These are phyloP conservation scores for Chironomus striatipennis DNA, from an alignment of 1,140 invertebrate genomes.

Conservation along the genomic window DNA sequence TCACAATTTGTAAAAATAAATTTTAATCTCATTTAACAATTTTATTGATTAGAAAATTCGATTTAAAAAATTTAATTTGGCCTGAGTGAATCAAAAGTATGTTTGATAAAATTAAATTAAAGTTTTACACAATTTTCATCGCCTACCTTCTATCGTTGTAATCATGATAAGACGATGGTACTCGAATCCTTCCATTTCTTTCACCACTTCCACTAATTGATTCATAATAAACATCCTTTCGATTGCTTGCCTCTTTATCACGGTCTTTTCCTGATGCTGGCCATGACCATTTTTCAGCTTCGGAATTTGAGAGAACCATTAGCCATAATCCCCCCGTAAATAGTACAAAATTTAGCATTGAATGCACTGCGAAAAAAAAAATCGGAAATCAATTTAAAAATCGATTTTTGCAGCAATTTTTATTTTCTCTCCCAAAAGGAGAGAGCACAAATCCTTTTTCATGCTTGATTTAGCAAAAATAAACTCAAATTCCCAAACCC, in stretches of 20 bases:
- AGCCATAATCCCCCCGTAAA: neutral
- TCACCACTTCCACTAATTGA: neutral
- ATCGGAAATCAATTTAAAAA: neutral
- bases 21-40: too few relatives aligned
- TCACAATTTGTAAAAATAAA: neutral
- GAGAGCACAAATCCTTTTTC: neutral
- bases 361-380: neutral
- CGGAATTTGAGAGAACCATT: neutral
- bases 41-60: too few relatives aligned
- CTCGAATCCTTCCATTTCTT: neutral
- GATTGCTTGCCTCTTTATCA: neutral
- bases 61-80: too few relatives aligned
- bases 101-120: too few relatives aligned
- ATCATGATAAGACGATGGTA: conserved; percentile 1
- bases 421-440: neutral
- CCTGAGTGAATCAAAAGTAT: too few relatives aligned
- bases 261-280: neutral
- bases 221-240: neutral
- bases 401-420: neutral
- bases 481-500: neutral
- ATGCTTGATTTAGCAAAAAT: neutral
- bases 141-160: neutral
- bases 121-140: neutral
- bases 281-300: conserved; percentile 19
- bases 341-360: neutral